Evolutionary conservation across 1,140 invertebrate genomes (phyloP), one percentile per base, ranked within the genome.

Genomic region (Pissodes strobi): DNA sequence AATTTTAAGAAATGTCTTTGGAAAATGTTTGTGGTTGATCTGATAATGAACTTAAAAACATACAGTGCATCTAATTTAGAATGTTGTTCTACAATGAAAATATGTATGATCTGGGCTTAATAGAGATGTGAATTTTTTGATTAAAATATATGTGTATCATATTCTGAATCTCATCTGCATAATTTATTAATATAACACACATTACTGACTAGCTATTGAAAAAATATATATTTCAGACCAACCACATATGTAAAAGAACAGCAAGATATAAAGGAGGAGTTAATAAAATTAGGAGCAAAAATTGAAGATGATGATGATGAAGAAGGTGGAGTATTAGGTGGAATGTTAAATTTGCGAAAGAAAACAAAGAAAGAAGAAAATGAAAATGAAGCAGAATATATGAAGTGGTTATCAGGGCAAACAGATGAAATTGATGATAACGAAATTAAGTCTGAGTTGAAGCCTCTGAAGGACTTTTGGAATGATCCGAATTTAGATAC

Each of bases 401-500:
- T 86, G 67, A 84, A 90, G 66, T 98, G 91, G 89, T 76, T 97
- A 5, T 89, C 88, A 72, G 94, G 93, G 3, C 84, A 92, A 78
- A 82, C 86, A 58, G 79, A 84, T 5, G 80, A 88, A 70, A 74
- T 93, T 1, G 79, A 87, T 58, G 81, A 88, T 63, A 81, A 86
- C 22, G 81, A 87, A 37, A 82, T 86, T 49, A 80, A 87, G 74
- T 69, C 68, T 19, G 86, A 88, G 51, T 79, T 93, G 68, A 87
- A 88, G 73, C 86, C 87, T 12, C 77, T 98, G 23, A 89, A 90
- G 64, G 86, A 93, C 30, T 91, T 88, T 77, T 98, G 95, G 95
- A 88, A 81, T 22, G 84, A 91, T 79, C 88, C 90, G 27, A 87
- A 90, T 64, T 80, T 98, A 17, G 88, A 91, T 74, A 81, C 89